Evolutionary conservation across 2,113 vertebrate species (phyloP).

Genomic region (Tachysurus vachellii): DNA sequence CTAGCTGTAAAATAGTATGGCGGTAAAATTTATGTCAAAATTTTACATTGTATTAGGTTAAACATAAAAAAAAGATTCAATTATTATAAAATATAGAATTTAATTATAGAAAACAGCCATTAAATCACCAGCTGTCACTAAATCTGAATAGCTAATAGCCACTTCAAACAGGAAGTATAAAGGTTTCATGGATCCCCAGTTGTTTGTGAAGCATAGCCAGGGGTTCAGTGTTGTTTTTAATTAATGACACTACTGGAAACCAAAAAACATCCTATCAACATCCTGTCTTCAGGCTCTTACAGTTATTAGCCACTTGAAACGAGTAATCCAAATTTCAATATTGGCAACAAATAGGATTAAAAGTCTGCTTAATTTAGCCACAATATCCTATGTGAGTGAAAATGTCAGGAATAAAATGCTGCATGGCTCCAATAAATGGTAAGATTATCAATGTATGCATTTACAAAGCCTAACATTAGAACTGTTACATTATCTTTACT

Average conservation of each 20-base stretch:
- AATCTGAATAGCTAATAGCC: background rate
- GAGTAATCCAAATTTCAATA: background rate
- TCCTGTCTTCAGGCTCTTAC: background rate
- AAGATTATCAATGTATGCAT: background rate
- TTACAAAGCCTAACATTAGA: background rate
- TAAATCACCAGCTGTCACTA: background rate
- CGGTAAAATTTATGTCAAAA: background rate
- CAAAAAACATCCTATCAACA: too few relatives aligned
- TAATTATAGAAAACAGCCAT: background rate
- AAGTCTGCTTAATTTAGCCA: background rate
- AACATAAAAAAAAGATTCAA: background rate
- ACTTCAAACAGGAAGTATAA: background rate
- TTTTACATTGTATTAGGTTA: background rate
- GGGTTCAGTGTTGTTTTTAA: too few relatives aligned
- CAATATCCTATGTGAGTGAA: background rate
- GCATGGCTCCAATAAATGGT: background rate
- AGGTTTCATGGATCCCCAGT: background rate
- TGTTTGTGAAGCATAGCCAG: background rate
- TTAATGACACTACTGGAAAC: too few relatives aligned
- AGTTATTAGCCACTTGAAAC: background rate
- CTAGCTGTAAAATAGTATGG: background rate
- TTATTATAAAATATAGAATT: background rate
- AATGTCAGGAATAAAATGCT: background rate
- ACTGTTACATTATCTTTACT: background rate
- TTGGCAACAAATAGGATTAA: background rate